phyloP scores from a whole-genome alignment of 2,797 vertebrate species.

The Natrix natrix region DNA sequence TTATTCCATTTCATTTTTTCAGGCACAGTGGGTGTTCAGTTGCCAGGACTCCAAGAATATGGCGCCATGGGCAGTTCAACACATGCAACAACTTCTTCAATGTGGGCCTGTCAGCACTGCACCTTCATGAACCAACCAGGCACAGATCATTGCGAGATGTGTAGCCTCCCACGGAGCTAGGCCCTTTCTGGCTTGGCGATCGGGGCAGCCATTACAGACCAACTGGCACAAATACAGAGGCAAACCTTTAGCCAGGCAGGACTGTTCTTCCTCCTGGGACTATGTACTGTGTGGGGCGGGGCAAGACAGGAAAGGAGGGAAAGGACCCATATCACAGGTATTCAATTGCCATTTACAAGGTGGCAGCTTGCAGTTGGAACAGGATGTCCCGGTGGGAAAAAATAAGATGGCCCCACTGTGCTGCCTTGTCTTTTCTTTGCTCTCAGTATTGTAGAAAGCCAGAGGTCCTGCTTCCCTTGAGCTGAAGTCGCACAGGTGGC shows the following conservation, averaged over 20 bases:
- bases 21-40: slow-evolving; percentile 92
- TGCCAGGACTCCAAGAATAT: slow-evolving; percentile 85
- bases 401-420: slow-evolving; percentile 24
- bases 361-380: slow-evolving; percentile 21
- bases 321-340: slow-evolving; percentile 12
- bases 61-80: slow-evolving; percentile 83
- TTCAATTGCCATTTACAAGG: background rate
- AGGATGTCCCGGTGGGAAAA: slow-evolving; percentile 26
- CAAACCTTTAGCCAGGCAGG: slow-evolving; percentile 51
- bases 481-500: background rate
- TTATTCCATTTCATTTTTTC: background rate
- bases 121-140: slow-evolving; percentile 99
- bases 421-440: slow-evolving; percentile 38
- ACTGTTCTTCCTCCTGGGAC: slow-evolving; percentile 34
- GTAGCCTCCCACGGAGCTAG: slow-evolving; percentile 93
- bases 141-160: slow-evolving; percentile 98
- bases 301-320: slow-evolving; percentile 28
- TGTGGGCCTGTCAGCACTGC: slow-evolving; percentile 98
- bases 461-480: slow-evolving; percentile 27
- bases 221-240: slow-evolving; percentile 43
- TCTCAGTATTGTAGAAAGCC: slow-evolving; percentile 37
- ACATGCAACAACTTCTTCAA: slow-evolving; percentile 75
- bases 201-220: slow-evolving; percentile 31
- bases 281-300: slow-evolving; percentile 21
- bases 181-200: background rate